Evolutionary conservation across 1,140 invertebrate genomes (phyloP).

Genomic region (Matsumurasca onukii): DNA sequence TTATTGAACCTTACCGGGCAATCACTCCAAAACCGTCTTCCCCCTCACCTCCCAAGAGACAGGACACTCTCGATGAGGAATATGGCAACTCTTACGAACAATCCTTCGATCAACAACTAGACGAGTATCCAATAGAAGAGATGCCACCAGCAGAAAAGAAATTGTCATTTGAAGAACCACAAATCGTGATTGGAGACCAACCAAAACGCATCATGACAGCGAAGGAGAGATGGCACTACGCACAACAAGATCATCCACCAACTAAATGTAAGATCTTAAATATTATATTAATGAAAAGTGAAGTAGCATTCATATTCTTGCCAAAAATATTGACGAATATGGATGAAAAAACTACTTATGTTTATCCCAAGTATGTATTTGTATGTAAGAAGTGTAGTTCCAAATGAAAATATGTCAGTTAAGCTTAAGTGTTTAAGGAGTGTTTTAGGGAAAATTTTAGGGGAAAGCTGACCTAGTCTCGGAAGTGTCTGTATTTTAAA

Average conservation of each 20-base stretch:
- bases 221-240: constrained; percentile 88
- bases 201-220: constrained; percentile 63
- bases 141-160: constrained; percentile 37
- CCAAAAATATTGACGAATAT: too few species aligned
- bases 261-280: constrained; percentile 88
- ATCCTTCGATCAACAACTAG: constrained; percentile 10
- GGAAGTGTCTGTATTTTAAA: too few species aligned
- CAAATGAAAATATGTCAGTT: too few species aligned
- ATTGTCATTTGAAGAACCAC: constrained; percentile 55
- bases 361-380: too few species aligned
- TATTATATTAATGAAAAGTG: too few species aligned
- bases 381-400: too few species aligned
- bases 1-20: constrained; percentile 48
- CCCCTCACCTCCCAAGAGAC: constrained; percentile 30
- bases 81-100: background rate
- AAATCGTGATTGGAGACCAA: constrained; percentile 44
- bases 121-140: constrained; percentile 33
- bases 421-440: too few species aligned
- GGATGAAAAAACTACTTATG: too few species aligned
- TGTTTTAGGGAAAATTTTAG: too few species aligned
- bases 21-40: constrained; percentile 29
- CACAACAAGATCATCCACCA: constrained; percentile 94
- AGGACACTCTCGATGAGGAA: constrained; percentile 12
- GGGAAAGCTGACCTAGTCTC: too few species aligned
- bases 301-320: too few species aligned